phyloP scores from a whole-genome alignment of 2,113 vertebrate genomes.

The Mugil cephalus region DNA sequence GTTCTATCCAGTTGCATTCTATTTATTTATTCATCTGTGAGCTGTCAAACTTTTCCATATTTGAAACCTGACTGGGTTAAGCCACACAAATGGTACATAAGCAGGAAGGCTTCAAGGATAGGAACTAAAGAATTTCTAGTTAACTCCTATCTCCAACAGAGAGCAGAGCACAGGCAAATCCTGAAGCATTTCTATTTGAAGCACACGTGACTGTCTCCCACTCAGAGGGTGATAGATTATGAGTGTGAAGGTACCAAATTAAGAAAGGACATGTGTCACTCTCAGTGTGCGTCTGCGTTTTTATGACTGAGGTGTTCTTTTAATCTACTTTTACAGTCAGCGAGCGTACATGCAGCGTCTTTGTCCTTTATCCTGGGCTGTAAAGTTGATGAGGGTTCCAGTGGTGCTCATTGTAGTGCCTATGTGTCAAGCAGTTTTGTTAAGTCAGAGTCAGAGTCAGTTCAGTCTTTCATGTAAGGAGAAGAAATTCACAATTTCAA shows the following conservation, averaged over 20 bases:
- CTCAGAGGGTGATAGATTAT: neutral
- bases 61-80: slow-evolving; percentile 7
- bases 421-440: neutral
- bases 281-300: neutral
- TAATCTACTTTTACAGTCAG: neutral
- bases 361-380: neutral
- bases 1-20: slow-evolving; percentile 5
- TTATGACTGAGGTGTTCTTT: neutral
- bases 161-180: neutral
- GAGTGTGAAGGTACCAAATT: neutral
- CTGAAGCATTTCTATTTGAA: slow-evolving; percentile 3
- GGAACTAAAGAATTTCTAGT: no score
- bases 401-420: neutral
- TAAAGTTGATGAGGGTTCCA: neutral
- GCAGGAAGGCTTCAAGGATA: neutral
- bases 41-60: slow-evolving; percentile 2
- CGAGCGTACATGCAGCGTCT: neutral
- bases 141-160: neutral
- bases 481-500: neutral
- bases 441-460: neutral
- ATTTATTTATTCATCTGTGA: neutral
- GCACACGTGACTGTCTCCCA: accelerated
- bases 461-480: neutral
- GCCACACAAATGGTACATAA: neutral
- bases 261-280: neutral